These are phyloP conservation scores for Limnephilus marmoratus DNA, from an alignment of 2,888 invertebrate genomes.

Conservation along the genomic window DNA sequence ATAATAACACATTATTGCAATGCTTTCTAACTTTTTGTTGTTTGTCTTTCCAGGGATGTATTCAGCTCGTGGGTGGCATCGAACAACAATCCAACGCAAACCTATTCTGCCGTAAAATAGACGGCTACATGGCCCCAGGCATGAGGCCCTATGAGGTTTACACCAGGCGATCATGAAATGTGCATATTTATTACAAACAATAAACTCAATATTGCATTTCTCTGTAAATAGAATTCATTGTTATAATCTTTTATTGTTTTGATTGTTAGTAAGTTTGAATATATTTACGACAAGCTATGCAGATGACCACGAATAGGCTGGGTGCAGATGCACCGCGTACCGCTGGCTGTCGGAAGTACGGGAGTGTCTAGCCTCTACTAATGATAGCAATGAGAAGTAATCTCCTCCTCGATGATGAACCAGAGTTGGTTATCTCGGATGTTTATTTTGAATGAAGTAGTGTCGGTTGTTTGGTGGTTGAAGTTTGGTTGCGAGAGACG, in stretches of 20 bases:
- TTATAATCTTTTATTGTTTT: slow-evolving; percentile 56
- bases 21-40: not conserved
- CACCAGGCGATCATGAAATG: slow-evolving; percentile 50
- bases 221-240: slow-evolving; percentile 62
- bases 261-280: slow-evolving; percentile 54
- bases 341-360: not conserved
- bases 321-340: not conserved
- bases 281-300: slow-evolving; percentile 41
- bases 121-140: slow-evolving; percentile 38
- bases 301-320: not conserved
- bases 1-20: not conserved
- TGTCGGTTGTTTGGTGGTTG: slow-evolving; percentile 36
- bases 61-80: slow-evolving; percentile 93
- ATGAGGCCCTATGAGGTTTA: slow-evolving; percentile 31
- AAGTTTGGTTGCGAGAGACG: slow-evolving; percentile 6
- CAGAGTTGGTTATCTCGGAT: slow-evolving; percentile 40
- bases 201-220: slow-evolving; percentile 61
- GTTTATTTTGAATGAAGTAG: slow-evolving; percentile 53
- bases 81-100: slow-evolving; percentile 88
- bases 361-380: not conserved
- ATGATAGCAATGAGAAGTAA: slow-evolving; percentile 18
- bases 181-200: slow-evolving; percentile 58
- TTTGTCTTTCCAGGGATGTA: slow-evolving; percentile 83
- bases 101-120: slow-evolving; percentile 89
- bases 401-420: slow-evolving; percentile 13